These are phyloP conservation scores for Sweltsa coloradensis DNA, from an alignment of 1,140 invertebrate species.

Conservation along the genomic window DNA sequence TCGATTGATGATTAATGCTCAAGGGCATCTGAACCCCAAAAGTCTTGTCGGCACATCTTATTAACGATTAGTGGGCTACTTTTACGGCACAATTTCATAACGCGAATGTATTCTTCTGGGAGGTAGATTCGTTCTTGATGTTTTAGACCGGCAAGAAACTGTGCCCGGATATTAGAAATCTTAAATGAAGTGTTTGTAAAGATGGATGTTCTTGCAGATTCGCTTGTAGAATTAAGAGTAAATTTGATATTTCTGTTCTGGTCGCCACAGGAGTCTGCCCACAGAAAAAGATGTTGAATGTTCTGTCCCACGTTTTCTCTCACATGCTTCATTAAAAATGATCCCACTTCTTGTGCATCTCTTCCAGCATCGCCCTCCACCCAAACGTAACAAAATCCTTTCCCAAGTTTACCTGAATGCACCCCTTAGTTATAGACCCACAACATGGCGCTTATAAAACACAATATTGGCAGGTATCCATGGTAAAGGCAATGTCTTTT, in stretches of 20 bases:
- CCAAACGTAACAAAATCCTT: constrained; percentile 23
- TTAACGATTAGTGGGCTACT: too few species aligned
- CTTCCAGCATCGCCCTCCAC: constrained; percentile 23
- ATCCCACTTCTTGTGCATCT: constrained; percentile 26
- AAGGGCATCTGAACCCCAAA: too few species aligned
- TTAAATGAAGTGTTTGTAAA: too few species aligned
- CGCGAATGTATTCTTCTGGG: too few species aligned
- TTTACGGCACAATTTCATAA: too few species aligned
- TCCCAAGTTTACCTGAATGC: constrained; percentile 16
- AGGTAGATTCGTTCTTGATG: too few species aligned
- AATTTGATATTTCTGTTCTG: constrained; percentile 30
- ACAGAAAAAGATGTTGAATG: constrained; percentile 24
- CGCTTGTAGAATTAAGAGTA: constrained; percentile 22
- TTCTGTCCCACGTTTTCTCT: constrained; percentile 13
- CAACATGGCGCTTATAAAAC: constrained; percentile 25
- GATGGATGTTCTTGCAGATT: too few species aligned
- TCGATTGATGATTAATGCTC: too few species aligned
- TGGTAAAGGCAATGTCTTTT: constrained; percentile 24
- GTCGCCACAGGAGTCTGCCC: constrained; percentile 27
- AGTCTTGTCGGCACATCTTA: too few species aligned
- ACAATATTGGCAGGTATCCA: constrained; percentile 21
- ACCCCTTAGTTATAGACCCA: constrained; percentile 22
- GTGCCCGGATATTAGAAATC: too few species aligned
- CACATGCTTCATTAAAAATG: constrained; percentile 24
- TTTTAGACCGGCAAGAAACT: too few species aligned